Base-by-base conservation (phyloP, 1,140 invertebrate species). In the Hyles vespertilio region DNA sequence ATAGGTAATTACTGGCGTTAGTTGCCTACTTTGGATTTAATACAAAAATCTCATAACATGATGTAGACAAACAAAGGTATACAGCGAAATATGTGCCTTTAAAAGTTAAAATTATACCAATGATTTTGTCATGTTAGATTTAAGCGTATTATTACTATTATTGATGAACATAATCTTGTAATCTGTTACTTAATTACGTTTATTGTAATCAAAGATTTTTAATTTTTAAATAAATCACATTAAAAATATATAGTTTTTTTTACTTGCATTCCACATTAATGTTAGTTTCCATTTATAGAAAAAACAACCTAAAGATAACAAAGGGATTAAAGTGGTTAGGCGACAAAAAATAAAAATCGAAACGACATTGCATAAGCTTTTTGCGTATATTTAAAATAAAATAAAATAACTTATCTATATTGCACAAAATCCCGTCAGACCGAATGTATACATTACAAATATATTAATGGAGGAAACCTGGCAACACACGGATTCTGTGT, bases 121-220 rank as follows among this genome's bases (percentile, higher is more conserved):
- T 53, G 36, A 9, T 40, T 40, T 40, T 40, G 36, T 40, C 4
- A 40, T 40, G 36, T 8, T 40, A 40, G 36, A 8, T 5, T 40
- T 5, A 32, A n/a, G 47, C 12, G 11, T 36, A 51, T 40, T 60
- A 57, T 67, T 64, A 69, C 51, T 70, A 78, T 79, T 79, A 79
- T 79, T 70, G 79, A 74, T 79, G 79, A 73, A 81, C 70, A 81
- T 81, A 81, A 79, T 81, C 77, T 78, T 78, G 68, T 72, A 71
- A 74, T 68, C 66, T 75, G 77, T 81, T 81, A 77, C 67, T 78
- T 81, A 74, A 67, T 62, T 70, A 72, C 58, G 58, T 69, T 54
- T 64, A 62, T 65, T 72, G 63, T 72, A 74, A 51, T 44, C 45
- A 61, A 55, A 70, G 56, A 71, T 69, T 73, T 74, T 70, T 63